A percentile compares a stretch with the other conserved stretches of the same genome.
These are phyloP conservation scores for Elaphurus davidianus DNA, from an alignment of 2,113 vertebrate species.

Conservation along the genomic window DNA sequence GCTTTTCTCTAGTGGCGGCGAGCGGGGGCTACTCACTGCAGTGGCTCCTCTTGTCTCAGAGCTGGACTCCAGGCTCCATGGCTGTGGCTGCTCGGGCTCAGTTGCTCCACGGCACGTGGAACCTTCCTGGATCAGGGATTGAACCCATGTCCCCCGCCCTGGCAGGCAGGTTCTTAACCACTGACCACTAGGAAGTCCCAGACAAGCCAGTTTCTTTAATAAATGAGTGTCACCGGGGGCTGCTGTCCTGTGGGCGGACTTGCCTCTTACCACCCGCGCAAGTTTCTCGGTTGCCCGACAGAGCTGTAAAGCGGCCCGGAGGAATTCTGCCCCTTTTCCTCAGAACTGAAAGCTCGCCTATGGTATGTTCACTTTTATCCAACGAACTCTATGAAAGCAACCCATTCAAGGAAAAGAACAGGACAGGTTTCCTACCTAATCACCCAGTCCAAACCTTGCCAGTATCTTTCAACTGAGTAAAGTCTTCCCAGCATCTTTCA, in stretches of 20 bases:
- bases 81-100: fast-evolving
- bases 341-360: background rate
- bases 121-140: background rate
- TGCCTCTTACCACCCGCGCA: background rate
- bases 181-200: background rate
- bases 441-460: background rate
- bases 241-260: background rate
- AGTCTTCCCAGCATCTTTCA: background rate
- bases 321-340: background rate
- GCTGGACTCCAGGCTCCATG: background rate
- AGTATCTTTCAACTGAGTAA: background rate
- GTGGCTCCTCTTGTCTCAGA: background rate
- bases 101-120: background rate
- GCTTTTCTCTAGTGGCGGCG: background rate
- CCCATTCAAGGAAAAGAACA: background rate
- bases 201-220: background rate
- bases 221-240: background rate
- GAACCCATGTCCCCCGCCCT: background rate
- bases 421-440: background rate
- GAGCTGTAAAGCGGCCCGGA: background rate
- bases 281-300: background rate
- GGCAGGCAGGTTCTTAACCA: background rate
- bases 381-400: background rate
- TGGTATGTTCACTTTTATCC: background rate
- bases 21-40: background rate